These are phyloP conservation scores for Varecia variegata DNA, from an alignment of 2,797 vertebrate species.

Conservation along the genomic window DNA sequence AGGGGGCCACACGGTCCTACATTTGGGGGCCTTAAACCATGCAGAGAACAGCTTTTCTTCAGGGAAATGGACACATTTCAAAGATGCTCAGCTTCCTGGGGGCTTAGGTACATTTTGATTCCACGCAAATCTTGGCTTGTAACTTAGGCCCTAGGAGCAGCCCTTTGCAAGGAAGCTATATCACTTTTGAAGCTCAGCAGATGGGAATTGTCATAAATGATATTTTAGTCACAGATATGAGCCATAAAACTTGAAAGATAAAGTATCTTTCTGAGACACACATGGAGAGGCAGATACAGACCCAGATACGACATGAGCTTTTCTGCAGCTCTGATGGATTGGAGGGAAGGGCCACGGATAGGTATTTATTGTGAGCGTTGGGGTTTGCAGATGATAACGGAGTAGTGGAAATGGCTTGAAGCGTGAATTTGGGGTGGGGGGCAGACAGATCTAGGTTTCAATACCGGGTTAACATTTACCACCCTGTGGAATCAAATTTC, in stretches of 20 bases:
- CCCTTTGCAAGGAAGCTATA: slow-evolving; percentile 57
- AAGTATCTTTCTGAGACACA: slow-evolving; percentile 75
- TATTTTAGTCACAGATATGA: slow-evolving; percentile 79
- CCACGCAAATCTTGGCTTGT: slow-evolving; percentile 34
- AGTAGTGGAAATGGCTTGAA: too few relatives aligned
- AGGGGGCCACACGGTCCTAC: background rate
- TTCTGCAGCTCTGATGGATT: background rate
- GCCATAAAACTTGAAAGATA: slow-evolving; percentile 77
- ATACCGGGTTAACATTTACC: background rate
- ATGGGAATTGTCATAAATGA: slow-evolving; percentile 73
- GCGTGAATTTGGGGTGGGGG: accelerated
- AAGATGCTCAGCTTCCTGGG: background rate
- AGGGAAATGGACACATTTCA: background rate
- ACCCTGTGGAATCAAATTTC: background rate
- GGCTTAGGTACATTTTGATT: slow-evolving; percentile 52
- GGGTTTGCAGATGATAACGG: background rate
- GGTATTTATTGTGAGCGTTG: accelerated
- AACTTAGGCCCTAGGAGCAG: slow-evolving; percentile 42
- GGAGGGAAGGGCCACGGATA: background rate
- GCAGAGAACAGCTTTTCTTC: background rate
- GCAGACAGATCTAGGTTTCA: background rate
- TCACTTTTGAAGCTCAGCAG: slow-evolving; percentile 62
- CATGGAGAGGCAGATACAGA: slow-evolving; percentile 65
- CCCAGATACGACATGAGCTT: background rate
- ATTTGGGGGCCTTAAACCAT: background rate